phyloP scores from a whole-genome alignment of 1,140 invertebrate species.

The Pararge aegeria region DNA sequence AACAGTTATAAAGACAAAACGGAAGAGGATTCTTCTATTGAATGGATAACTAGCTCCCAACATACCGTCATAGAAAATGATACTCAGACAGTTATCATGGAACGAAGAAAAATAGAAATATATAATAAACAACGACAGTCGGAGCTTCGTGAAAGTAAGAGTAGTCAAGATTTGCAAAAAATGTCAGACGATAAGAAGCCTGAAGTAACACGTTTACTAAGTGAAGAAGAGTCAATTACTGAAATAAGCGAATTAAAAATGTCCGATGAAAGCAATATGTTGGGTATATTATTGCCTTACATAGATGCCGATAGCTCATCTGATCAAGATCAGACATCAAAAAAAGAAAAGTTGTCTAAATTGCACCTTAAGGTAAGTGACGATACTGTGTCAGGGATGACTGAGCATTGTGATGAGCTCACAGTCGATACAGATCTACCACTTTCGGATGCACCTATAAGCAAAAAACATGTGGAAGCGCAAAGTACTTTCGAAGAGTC shows the following conservation, averaged over 20 bases:
- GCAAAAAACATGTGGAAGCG: conserved; percentile 57
- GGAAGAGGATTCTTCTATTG: conserved; percentile 71
- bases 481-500: conserved; percentile 77
- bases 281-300: conserved; percentile 66
- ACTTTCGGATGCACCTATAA: conserved; percentile 52
- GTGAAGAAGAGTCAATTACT: conserved; percentile 84
- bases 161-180: conserved; percentile 57
- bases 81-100: conserved; percentile 82
- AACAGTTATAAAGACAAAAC: conserved; percentile 69
- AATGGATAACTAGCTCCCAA: conserved; percentile 71
- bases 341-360: conserved; percentile 49
- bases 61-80: conserved; percentile 79
- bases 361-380: conserved; percentile 78
- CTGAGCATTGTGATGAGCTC: conserved; percentile 82
- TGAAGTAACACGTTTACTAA: conserved; percentile 77
- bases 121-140: conserved; percentile 75
- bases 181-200: conserved; percentile 55
- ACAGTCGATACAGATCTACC: conserved; percentile 72
- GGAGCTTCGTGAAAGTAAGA: conserved; percentile 64
- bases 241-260: conserved; percentile 81
- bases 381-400: conserved; percentile 82
- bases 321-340: conserved; percentile 74
- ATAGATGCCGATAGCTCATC: conserved; percentile 78
- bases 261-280: conserved; percentile 73
- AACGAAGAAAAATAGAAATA: conserved; percentile 81